A percentile compares a stretch with the other conserved stretches of the same genome.
Conservation (phyloP, 2,797 vertebrate species). For the Squalus acanthias region DNA sequence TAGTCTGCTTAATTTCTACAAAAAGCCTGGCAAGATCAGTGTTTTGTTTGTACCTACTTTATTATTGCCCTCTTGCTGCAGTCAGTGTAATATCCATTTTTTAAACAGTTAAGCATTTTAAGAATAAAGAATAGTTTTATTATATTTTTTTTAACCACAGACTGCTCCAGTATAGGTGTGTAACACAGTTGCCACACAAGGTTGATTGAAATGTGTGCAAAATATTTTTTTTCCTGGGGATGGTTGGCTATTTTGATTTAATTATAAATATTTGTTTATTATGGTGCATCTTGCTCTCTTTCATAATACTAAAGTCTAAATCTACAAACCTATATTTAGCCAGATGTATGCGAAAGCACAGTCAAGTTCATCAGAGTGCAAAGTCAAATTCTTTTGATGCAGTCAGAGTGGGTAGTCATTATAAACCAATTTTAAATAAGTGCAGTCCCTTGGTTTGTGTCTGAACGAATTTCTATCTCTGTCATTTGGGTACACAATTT, state of each 20-base stretch:
- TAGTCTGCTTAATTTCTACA: constrained; percentile 17
- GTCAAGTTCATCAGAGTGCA: not conserved
- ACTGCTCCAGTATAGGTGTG: not conserved
- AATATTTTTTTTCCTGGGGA: not conserved
- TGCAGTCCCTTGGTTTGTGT: not conserved
- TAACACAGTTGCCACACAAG: not conserved
- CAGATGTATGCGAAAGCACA: not conserved
- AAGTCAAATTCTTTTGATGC: not conserved
- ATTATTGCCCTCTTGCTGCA: not conserved
- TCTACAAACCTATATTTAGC: not conserved
- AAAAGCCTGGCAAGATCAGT: constrained; percentile 1
- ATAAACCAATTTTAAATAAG: constrained; percentile 9
- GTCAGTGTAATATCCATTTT: not conserved
- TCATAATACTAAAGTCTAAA: not conserved
- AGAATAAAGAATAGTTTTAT: not conserved
- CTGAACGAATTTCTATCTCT: not conserved
- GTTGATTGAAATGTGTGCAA: not conserved
- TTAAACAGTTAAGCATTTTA: constrained; percentile 17
- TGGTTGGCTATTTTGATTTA: not conserved
- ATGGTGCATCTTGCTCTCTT: not conserved
- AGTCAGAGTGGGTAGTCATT: constrained; percentile 3
- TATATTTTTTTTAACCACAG: not conserved
- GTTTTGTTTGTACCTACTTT: not conserved
- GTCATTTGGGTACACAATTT: not conserved
- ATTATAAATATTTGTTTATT: not conserved